Conservation (phyloP, 2,797 vertebrate genomes). For the Natrix natrix region DNA sequence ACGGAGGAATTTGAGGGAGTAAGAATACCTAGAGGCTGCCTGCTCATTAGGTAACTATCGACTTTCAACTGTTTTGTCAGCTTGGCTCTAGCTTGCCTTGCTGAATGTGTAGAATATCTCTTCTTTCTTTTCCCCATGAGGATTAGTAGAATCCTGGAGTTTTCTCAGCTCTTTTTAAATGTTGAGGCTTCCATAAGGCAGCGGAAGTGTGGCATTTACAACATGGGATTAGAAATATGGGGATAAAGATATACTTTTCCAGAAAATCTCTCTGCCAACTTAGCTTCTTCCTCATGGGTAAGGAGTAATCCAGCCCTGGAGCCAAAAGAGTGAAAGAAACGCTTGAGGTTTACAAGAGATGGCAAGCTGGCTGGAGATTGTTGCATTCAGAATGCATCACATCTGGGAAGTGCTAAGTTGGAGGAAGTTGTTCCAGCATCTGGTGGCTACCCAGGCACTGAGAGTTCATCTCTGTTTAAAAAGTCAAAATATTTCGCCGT, state of each 20-base stretch:
- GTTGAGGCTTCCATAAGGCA: background rate
- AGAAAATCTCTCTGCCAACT: background rate
- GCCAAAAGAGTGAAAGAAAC: background rate
- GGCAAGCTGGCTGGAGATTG: background rate
- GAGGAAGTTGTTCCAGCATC: background rate
- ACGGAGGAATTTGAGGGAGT: background rate
- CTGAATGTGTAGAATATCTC: background rate
- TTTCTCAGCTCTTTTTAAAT: background rate
- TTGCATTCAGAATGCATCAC: background rate
- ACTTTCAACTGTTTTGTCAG: background rate
- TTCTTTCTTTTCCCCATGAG: background rate
- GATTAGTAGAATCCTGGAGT: background rate
- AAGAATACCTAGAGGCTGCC: background rate
- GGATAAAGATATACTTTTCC: background rate
- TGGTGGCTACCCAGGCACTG: background rate
- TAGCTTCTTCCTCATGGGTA: background rate
- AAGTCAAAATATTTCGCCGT: background rate
- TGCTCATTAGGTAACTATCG: background rate
- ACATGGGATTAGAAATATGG: background rate
- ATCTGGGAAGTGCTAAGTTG: background rate
- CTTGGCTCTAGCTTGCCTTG: background rate
- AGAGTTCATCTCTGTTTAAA: background rate
- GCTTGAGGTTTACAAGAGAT: background rate
- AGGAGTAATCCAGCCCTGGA: background rate
- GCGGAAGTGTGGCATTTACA: background rate